A percentile compares a stretch with the other conserved stretches of the same genome.
Evolutionary conservation across 2,113 vertebrate species (phyloP).

Genomic region (Anolis carolinensis): DNA sequence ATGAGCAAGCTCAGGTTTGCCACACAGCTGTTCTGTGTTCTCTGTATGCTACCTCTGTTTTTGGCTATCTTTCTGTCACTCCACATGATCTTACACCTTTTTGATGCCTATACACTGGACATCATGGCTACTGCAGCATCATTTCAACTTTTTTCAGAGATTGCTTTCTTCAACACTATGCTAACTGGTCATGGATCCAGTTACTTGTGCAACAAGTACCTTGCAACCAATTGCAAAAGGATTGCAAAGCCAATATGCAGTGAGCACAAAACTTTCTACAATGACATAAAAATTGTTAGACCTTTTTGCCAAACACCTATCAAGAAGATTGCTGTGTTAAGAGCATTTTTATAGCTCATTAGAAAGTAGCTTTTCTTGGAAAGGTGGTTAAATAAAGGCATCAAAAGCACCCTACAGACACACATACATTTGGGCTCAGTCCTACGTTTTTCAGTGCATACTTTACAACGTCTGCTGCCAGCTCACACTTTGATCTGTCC

Average conservation of each 20-base stretch:
- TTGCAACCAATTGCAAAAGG: no score
- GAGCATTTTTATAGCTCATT: not conserved
- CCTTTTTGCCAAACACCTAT: not conserved
- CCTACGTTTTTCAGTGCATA: not conserved
- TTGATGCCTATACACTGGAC: not conserved
- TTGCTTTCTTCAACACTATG: no score
- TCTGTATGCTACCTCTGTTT: not conserved
- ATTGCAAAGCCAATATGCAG: not conserved
- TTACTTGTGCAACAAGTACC: not conserved
- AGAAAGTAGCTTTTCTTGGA: not conserved
- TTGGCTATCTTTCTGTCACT: not conserved
- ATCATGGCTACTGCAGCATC: not conserved
- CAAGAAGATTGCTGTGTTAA: no score
- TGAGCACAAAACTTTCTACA: not conserved
- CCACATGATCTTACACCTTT: not conserved
- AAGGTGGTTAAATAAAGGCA: not conserved
- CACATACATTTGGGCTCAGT: not conserved
- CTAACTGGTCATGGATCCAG: not conserved
- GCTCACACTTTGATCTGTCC: constrained; percentile 7
- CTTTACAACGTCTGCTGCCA: not conserved
- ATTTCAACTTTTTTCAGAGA: not conserved
- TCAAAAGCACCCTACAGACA: not conserved
- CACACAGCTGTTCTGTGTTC: not conserved
- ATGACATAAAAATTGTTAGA: not conserved
- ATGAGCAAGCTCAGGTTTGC: not conserved